Evolutionary conservation across 2,113 vertebrate genomes (phyloP), one percentile per base, ranked within the genome.

Genomic region (Aleadryas rufinucha): DNA sequence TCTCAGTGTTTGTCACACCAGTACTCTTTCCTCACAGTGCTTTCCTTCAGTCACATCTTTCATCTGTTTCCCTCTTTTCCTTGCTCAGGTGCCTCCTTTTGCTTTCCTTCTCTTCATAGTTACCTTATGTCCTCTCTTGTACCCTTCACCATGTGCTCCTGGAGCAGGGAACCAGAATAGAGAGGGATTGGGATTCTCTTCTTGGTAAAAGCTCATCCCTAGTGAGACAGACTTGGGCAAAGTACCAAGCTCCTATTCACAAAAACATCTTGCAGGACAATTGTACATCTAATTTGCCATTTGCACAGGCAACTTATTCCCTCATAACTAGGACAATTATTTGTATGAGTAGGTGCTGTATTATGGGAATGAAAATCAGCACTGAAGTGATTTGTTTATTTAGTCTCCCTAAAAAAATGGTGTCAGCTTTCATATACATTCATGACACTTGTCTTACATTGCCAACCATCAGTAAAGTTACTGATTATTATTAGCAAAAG

Each of bases 401-500:
- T 88, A 74, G 60, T 33, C 11, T 71, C 37, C 56, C 68, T 53
- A 9, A 82, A 83, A 90, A 87, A 85, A 39, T 6, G 27, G 19
- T 91, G 41, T 52, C 79, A 90, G 79, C 24, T 90, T 93, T 90
- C 3, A 0, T 90, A 90, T 94, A 86, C 82, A 68, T 94, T 83
- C 52, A 52, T 52, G 33, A 74, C 52, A 77, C 41, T 87, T 88
- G 27, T 79, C 63, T 81, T 88, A 66, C 56, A 37, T 30, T 88
- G 75, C 82, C 60, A 96, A 44, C 59, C 47, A 80, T 88, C 85
- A 84, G 68, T n/a, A 87, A 90, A 95, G 80, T 91, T 91, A 70
- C 71, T 70, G 59, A 90, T 69, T 93, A 71, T 94, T 87, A 90
- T 86, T 78, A 94, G 86, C 35, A 75, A 80, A 95, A 88, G 68